Evolutionary conservation across 2,888 invertebrate genomes (phyloP).

Genomic region (Phyto melanocephala): DNA sequence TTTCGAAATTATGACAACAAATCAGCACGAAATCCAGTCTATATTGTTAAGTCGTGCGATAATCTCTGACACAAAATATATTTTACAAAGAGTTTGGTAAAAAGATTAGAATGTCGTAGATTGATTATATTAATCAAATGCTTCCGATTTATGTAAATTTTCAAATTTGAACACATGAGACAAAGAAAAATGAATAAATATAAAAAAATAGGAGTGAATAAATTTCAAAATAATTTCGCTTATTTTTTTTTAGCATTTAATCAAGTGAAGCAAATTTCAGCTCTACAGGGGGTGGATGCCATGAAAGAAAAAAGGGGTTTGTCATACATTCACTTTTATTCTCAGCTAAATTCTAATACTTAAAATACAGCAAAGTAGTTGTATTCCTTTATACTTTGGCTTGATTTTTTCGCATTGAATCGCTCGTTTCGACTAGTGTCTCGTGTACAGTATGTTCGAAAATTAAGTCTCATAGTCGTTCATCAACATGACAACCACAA

Average conservation of each 20-base stretch:
- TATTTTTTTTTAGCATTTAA: constrained; percentile 34
- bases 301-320: constrained; percentile 32
- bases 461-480: constrained; percentile 18
- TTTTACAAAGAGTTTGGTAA: constrained; percentile 2
- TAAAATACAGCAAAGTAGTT: constrained; percentile 1
- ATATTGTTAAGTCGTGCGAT: too few species aligned
- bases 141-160: constrained; percentile 38
- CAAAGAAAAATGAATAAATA: constrained; percentile 14
- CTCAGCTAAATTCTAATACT: constrained; percentile 15
- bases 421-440: neutral
- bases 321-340: neutral
- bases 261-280: constrained; percentile 48
- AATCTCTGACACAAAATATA: too few species aligned
- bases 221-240: constrained; percentile 49
- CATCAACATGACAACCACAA: constrained; percentile 56
- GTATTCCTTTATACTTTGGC: neutral
- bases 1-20: too few species aligned
- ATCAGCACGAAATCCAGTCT: too few species aligned
- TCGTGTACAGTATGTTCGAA: constrained; percentile 34
- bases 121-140: constrained; percentile 61
- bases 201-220: constrained; percentile 14
- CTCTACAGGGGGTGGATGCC: constrained; percentile 37
- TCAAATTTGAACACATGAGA: constrained; percentile 48
- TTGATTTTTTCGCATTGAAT: neutral
- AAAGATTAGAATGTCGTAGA: constrained; percentile 50